Conservation (phyloP, 2,888 invertebrate genomes). For the Rutpela maculata region DNA sequence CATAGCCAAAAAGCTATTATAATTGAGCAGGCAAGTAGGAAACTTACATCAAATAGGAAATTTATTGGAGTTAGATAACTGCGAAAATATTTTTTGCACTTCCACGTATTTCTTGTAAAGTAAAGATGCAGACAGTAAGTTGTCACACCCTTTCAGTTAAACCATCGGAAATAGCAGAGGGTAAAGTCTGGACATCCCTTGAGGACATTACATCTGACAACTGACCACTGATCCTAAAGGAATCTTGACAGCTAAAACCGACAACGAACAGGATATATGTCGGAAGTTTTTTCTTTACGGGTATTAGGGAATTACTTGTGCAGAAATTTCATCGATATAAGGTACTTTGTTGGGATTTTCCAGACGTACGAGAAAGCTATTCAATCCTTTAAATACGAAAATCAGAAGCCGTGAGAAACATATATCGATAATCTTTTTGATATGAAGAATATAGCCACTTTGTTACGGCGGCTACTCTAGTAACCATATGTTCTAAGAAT, state of each 20-base stretch:
- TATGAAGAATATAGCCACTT: not conserved
- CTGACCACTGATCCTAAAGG: conserved; percentile 38
- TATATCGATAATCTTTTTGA: not conserved
- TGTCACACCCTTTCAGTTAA: conserved; percentile 46
- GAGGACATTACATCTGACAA: conserved; percentile 42
- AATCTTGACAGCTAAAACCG: conserved; percentile 40
- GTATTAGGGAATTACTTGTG: conserved; percentile 38
- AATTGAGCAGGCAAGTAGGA: not conserved
- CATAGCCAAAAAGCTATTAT: not conserved
- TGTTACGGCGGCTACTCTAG: not conserved
- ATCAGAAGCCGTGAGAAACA: not conserved
- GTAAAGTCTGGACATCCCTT: conserved; percentile 37
- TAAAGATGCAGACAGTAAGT: conserved; percentile 33
- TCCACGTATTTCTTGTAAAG: conserved; percentile 11
- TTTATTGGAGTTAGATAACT: conserved; percentile 7
- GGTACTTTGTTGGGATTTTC: conserved; percentile 10
- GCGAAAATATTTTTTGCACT: conserved; percentile 12
- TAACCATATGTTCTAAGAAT: not conserved
- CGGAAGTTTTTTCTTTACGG: conserved; percentile 39
- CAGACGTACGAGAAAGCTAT: not conserved
- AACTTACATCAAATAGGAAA: not conserved
- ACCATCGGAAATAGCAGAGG: conserved; percentile 47
- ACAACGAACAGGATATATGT: conserved; percentile 46
- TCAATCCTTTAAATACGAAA: conserved; percentile 11
- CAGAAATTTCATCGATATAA: conserved; percentile 26